phyloP scores from a whole-genome alignment of 2,797 vertebrate species.

The Enoplosus armatus region DNA sequence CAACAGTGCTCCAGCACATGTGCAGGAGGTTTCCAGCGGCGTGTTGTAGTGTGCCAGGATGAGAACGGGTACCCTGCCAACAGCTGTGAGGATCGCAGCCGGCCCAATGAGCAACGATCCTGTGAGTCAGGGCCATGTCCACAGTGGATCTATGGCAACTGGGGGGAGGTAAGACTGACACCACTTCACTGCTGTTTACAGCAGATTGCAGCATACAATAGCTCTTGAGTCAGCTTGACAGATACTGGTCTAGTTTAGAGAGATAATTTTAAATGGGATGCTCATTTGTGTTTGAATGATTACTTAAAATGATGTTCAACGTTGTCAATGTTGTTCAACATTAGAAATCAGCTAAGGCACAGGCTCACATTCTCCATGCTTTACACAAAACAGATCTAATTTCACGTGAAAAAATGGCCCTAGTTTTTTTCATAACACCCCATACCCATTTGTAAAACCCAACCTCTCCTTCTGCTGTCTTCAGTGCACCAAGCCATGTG shows the following conservation, averaged over 20 bases:
- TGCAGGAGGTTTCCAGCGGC: slow-evolving; percentile 96
- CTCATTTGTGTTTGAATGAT: slow-evolving; percentile 14
- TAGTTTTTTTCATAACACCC: neutral
- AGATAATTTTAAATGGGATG: slow-evolving; percentile 10
- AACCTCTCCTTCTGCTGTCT: slow-evolving; percentile 34
- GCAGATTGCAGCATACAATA: neutral
- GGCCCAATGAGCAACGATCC: slow-evolving; percentile 92
- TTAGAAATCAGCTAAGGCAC: neutral
- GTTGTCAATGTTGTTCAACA: too few species aligned
- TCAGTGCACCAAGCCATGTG: slow-evolving; percentile 95
- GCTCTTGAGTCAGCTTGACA: neutral
- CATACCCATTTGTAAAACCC: slow-evolving; percentile 22
- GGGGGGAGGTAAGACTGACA: slow-evolving; percentile 92
- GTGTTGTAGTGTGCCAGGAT: slow-evolving; percentile 98
- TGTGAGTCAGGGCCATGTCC: slow-evolving; percentile 97
- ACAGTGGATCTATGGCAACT: slow-evolving; percentile 95
- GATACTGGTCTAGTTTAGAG: neutral
- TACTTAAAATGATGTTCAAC: too few species aligned
- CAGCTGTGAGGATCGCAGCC: slow-evolving; percentile 92
- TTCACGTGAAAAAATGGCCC: neutral
- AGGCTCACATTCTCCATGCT: neutral
- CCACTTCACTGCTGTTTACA: slow-evolving; percentile 7
- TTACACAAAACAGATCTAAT: slow-evolving; percentile 20
- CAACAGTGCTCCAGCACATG: slow-evolving; percentile 97
- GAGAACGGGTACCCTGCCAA: slow-evolving; percentile 94